Evolutionary conservation across 1,140 invertebrate species (phyloP), one percentile per base, ranked within the genome.

Genomic region (Dufourea novaeangliae): DNA sequence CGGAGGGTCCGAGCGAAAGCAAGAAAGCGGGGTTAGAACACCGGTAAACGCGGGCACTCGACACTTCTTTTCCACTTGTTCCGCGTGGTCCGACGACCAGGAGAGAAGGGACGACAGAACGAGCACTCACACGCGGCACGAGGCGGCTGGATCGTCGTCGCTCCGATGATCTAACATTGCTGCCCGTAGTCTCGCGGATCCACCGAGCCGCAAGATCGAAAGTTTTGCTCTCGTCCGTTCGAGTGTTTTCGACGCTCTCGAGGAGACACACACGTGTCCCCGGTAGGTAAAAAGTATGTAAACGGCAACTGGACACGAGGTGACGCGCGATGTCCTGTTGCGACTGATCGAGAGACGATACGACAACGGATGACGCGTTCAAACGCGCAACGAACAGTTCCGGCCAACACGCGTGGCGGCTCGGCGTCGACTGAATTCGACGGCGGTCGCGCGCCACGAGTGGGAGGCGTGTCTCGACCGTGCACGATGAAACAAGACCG

Each of bases 371-470:
- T 12, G 22, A 52, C 57, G 50, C 57, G 34, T 25, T 17, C 32
- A n/a, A 44, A 68, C 54, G 20, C 52, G 25, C 6, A 27, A 25
- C 25, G 39, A 29, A 63, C 27, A 32, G 3, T 39, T 27, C n/a
- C 64, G 11, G 74, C 82, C 64, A 72, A 75, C 79, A 68, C 86
- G 86, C 84, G 85, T 68, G 85, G 50, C 86, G 75, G 84, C 83
- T 87, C 81, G 54, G 78, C 76, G 67, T 78, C 79, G 85, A 88
- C 87, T 88, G 84, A 83, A 79, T 44, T 52, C 56, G 75, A 70
- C 76, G 61, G 37, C 71, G 50, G 70, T 39, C 67, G 79, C 67
- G 82, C 68, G 81, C 54, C 76, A 70, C 68, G 37, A 83, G 70
- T 57, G 75, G 54, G 69, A 75, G 69, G 57, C 79, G 82, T 66